phyloP scores from a whole-genome alignment of 2,113 vertebrate species.

The Cavia porcellus region DNA sequence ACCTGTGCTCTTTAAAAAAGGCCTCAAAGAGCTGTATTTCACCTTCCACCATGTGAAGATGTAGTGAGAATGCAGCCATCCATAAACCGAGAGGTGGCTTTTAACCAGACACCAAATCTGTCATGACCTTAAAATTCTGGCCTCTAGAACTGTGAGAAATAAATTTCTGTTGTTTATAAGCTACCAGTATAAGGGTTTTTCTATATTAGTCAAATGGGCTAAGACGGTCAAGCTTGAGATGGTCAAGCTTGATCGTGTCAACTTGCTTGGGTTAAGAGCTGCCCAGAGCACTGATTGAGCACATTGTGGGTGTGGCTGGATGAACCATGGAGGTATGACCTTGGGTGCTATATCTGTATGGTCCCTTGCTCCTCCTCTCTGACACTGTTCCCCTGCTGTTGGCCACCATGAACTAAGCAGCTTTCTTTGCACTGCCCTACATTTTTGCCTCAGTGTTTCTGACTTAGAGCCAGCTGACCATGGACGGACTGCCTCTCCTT shows the following conservation, averaged over 20 bases:
- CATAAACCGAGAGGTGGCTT: neutral
- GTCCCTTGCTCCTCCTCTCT: neutral
- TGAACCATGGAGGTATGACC: neutral
- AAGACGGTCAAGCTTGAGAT: neutral
- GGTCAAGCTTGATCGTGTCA: neutral
- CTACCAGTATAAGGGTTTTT: neutral
- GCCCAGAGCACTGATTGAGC: neutral
- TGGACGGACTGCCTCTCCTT: neutral
- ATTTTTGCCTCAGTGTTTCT: neutral
- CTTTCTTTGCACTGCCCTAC: neutral
- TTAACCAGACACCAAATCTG: neutral
- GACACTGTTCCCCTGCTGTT: neutral
- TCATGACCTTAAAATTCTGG: neutral
- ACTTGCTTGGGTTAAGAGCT: neutral
- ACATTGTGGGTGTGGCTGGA: neutral
- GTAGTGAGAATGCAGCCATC: neutral
- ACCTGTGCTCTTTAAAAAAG: neutral
- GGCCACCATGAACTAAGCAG: neutral
- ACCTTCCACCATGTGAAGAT: neutral
- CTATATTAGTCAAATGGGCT: neutral
- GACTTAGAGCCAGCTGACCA: neutral
- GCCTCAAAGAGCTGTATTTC: neutral
- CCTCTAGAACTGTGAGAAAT: neutral
- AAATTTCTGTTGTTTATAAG: neutral
- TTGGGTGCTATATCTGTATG: neutral